A percentile compares a stretch with the other conserved stretches of the same genome.
phyloP scores from a whole-genome alignment of 2,113 vertebrate species.

The Tricholaema leucomelas region DNA sequence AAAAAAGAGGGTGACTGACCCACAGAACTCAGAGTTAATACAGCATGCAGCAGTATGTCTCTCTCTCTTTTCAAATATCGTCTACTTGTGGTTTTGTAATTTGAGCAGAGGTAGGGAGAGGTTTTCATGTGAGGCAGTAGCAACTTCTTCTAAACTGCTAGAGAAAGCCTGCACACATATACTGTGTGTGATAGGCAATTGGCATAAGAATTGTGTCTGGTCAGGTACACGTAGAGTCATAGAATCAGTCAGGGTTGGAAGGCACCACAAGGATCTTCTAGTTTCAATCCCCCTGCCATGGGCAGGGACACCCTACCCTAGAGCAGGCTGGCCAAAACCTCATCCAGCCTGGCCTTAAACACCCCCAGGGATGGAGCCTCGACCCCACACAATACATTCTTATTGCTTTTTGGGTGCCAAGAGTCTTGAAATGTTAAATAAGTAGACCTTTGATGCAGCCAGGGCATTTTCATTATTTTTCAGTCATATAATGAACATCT shows the following conservation, averaged over 20 bases:
- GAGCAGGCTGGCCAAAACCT: too few species aligned
- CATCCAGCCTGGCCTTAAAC: too few species aligned
- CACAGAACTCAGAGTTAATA: neutral
- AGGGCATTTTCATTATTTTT: slow-evolving; percentile 11
- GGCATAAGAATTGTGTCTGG: neutral
- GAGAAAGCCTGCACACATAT: neutral
- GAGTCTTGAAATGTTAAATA: neutral
- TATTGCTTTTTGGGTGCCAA: neutral
- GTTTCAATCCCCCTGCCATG: too few species aligned
- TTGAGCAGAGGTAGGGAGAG: neutral
- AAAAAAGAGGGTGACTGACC: neutral
- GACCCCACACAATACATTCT: too few species aligned
- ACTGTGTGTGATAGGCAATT: neutral
- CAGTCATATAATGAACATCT: neutral
- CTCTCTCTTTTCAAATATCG: neutral
- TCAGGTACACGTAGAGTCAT: too few species aligned
- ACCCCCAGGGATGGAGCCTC: too few species aligned
- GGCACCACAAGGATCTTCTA: too few species aligned
- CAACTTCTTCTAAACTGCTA: neutral
- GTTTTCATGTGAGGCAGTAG: neutral
- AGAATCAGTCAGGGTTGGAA: too few species aligned
- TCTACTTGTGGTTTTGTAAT: neutral
- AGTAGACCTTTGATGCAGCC: neutral
- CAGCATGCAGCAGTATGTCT: neutral
- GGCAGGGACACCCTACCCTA: too few species aligned